Base-by-base conservation (phyloP, 1,140 invertebrate genomes). In the Drosophila santomea region DNA sequence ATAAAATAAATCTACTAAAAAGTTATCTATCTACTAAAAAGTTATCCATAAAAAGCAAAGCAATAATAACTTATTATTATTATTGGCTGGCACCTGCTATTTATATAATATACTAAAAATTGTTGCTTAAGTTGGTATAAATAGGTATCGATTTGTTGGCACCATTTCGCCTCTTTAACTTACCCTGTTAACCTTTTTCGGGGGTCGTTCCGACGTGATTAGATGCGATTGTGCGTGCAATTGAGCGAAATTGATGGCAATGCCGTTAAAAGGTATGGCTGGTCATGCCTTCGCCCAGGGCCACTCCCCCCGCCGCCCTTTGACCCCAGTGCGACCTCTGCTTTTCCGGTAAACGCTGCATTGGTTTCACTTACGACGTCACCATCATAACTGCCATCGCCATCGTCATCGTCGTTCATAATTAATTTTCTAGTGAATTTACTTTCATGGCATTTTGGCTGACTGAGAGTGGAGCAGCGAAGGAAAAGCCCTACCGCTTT, bases 391-490 rank as follows among this genome's bases (percentile, higher is more conserved):
- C 59, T 64, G 56, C n/a, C 56, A 39, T 60, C 71, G 59, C 54
- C 56, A 39, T 62, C 71, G 56, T 51, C 48, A 47, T 66, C 74
- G 80, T 75, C 63, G 84, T 80, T 89, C 85, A 89, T 89, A 89
- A 89, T 89, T 89, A 89, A 89, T 89, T 89, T 89, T 89, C 84
- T 89, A 89, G 69, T 90, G 84, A 89, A 89, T 89, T 89, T 89
- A 89, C 80, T 89, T 90, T 89, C 85, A 90, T 84, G 69, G 77
- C 84, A 78, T 83, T 88, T 83, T 56, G 84, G 75, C 60, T 83
- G 61, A 77, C 73, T 80, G 60, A 84, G 84, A 78, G 77, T 44
- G 77, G 44, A 57, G 68, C 69, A 52, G 41, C 44, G 25, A 41
- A 28, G 48, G 41, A 54, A 44, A 61, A 52, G 64, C 41, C 36